A percentile compares a stretch with the other conserved stretches of the same genome.
These are phyloP conservation scores for Orestias chungarensis DNA, from an alignment of 2,797 vertebrate species.

Conservation along the genomic window DNA sequence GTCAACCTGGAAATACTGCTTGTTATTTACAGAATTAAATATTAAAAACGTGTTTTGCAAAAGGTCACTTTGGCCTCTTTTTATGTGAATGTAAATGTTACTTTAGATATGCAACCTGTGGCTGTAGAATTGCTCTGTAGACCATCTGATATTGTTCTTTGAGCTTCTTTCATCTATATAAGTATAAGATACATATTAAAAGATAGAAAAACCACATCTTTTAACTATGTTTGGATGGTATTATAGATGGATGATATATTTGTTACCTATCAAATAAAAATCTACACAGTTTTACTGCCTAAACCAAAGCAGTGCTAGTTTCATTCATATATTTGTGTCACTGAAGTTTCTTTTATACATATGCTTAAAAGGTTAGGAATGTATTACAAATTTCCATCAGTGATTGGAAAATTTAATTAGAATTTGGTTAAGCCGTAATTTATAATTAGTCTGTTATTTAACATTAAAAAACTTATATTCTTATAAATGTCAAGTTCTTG, in stretches of 20 bases:
- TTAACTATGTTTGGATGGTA: too few species aligned
- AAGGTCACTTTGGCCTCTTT: background rate
- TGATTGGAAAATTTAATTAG: background rate
- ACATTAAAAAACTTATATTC: conserved; percentile 5
- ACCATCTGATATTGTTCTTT: background rate
- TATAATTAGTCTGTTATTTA: background rate
- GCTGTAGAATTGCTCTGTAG: background rate
- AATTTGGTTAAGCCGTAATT: background rate
- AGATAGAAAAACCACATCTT: too few species aligned
- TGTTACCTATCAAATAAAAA: background rate
- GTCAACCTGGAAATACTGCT: background rate
- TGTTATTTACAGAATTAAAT: background rate
- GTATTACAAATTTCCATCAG: background rate
- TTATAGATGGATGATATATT: background rate
- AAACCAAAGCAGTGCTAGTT: background rate
- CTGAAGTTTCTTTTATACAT: background rate
- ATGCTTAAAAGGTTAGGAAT: background rate
- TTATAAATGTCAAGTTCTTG: conserved; percentile 5
- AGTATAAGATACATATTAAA: background rate
- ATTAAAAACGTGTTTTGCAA: background rate
- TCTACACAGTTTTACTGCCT: background rate
- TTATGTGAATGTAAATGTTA: background rate
- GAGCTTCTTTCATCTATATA: background rate
- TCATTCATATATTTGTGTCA: background rate
- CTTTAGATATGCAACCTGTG: background rate